A percentile compares a stretch with the other conserved stretches of the same genome.
Conservation (phyloP, 1,140 invertebrate genomes). For the Rhagoletis zephyria region DNA sequence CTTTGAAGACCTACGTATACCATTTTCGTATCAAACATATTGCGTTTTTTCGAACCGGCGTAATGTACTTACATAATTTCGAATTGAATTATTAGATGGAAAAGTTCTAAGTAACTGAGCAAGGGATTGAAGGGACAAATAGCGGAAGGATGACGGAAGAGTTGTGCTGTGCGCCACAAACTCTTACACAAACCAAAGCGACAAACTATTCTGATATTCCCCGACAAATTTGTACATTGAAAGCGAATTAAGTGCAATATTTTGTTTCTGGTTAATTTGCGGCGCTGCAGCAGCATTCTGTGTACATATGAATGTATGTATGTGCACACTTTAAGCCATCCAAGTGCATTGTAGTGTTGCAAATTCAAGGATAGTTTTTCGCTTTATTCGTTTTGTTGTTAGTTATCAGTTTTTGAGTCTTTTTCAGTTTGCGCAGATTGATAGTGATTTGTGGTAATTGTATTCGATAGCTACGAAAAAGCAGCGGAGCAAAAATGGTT, state of each 20-base stretch:
- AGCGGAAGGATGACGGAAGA: background rate
- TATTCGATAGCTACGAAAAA: conserved; percentile 11
- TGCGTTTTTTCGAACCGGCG: no score
- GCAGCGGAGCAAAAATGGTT: background rate
- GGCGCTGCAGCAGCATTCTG: background rate
- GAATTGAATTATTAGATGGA: conserved; percentile 52
- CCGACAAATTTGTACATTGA: conserved; percentile 50
- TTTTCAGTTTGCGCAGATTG: background rate
- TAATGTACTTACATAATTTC: no score
- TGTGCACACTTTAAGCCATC: background rate
- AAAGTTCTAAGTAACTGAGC: conserved; percentile 39
- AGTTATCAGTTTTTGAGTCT: background rate
- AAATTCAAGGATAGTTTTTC: background rate
- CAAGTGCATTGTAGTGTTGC: conserved; percentile 9
- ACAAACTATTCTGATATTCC: conserved; percentile 21
- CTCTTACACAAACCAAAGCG: background rate
- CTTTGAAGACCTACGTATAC: no score
- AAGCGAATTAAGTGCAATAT: conserved; percentile 55
- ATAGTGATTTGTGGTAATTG: conserved; percentile 32
- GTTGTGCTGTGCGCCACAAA: background rate
- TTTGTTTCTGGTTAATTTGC: conserved; percentile 55
- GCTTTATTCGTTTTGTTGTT: background rate
- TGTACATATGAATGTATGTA: no score
- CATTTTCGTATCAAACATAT: no score
- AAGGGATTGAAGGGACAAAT: conserved; percentile 6